Evolutionary conservation across 2,797 vertebrate species (phyloP), one percentile per base, ranked within the genome.

Genomic region (Danionella dracula): DNA sequence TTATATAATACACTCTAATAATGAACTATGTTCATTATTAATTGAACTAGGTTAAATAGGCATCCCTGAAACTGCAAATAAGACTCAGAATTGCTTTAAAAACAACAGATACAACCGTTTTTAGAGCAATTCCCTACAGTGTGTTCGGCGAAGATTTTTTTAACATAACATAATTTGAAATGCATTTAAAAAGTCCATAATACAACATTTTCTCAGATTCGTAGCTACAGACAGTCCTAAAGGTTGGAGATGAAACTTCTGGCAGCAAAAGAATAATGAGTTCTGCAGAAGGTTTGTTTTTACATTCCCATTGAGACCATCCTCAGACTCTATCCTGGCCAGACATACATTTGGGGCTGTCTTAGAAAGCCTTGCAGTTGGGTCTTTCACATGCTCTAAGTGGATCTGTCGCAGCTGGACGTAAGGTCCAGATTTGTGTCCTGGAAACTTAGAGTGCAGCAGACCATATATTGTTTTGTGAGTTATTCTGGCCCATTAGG

Each of bases 331-430:
- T 66, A 64, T 48, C 59, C 61, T 49, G 65, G 54, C 76, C 71
- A 70, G 66, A 74, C 77, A 65, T 83, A n/a, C 77, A 75, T 81
- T 59, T 77, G 73, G 74, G 70, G 76, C 68, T 71, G 61, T 19
- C 61, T 65, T 62, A 58, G 11, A 74, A 76, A 68, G 48, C 66
- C 72, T 45, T 45, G 50, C 23, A 34, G 66, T 42, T 44, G 73
- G 74, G 77, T 72, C 81, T 78, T 73, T 70, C n/a, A 29, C 21
- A 16, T 13, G 68, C 85, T 75, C 73, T 77, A 81, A 75, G 85
- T 76, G 83, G 83, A 68, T 83, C 71, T 82, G 84, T 77, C 82
- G 80, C 77, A 82, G 85, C 81, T 84, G 81, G 71, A 78, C 53
- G 70, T 72, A 73, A 61, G 54, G 62, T 58, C 68, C 3, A 3